Evolutionary conservation across 1,140 invertebrate species (phyloP).

Genomic region (Thalassaphorura encarpata): DNA sequence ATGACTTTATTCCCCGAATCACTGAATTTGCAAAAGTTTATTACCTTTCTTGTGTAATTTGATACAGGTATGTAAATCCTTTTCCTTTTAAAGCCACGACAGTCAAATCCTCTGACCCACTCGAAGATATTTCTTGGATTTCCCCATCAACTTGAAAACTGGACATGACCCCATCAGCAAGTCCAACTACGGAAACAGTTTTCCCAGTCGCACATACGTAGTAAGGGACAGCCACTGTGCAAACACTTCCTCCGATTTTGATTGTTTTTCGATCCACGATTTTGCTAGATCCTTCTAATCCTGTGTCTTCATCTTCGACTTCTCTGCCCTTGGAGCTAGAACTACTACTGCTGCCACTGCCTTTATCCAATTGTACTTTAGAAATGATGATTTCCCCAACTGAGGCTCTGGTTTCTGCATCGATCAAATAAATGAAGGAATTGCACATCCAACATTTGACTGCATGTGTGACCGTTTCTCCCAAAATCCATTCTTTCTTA

Average conservation of each 20-base stretch:
- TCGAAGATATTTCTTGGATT: slow-evolving; percentile 4
- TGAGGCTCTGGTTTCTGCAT: not conserved
- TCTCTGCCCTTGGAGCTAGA: not conserved
- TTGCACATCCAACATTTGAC: slow-evolving; percentile 4
- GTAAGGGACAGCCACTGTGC: slow-evolving; percentile 17
- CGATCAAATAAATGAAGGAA: slow-evolving; percentile 18
- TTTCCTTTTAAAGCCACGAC: slow-evolving; percentile 14
- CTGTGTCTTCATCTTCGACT: not conserved
- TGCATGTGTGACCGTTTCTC: slow-evolving; percentile 13
- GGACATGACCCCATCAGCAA: slow-evolving; percentile 13
- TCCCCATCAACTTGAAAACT: slow-evolving; percentile 8
- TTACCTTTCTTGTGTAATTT: slow-evolving; percentile 18
- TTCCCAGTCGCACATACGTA: slow-evolving; percentile 17
- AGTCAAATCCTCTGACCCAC: slow-evolving; percentile 3
- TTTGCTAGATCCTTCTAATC: no score
- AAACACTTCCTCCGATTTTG: not conserved
- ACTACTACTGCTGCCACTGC: no score
- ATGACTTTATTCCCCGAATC: not conserved
- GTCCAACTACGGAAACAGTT: slow-evolving; percentile 9
- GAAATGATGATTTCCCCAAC: not conserved
- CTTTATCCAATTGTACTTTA: no score
- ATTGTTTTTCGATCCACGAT: slow-evolving; percentile 1
- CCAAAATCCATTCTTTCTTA: slow-evolving; percentile 44
- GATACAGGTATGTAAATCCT: slow-evolving; percentile 6
- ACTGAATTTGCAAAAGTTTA: not conserved